Percentiles rank a stretch among this genome's conserved stretches.
Conservation (phyloP, 2,888 invertebrate species). For the Dryomyza anilis region DNA sequence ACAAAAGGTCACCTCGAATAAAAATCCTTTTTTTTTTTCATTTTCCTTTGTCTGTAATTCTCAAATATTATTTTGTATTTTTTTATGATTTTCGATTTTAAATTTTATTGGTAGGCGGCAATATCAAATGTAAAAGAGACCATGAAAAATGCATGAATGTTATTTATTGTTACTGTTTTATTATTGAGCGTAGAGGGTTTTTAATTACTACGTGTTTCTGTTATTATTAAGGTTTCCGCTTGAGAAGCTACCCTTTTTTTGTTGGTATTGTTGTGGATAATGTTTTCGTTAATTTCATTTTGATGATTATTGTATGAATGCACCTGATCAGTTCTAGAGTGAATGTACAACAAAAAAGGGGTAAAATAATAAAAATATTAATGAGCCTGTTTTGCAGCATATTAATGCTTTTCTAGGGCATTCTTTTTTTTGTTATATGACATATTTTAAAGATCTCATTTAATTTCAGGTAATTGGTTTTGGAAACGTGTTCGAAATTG, state of each 20-base stretch:
- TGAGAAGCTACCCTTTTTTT: constrained; percentile 21
- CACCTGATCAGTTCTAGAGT: constrained; percentile 4
- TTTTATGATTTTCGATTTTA: background rate
- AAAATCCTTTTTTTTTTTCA: background rate
- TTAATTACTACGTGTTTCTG: background rate
- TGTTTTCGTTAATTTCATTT: constrained; percentile 19
- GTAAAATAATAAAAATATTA: background rate
- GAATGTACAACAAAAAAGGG: background rate
- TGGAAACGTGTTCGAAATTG: too few relatives aligned
- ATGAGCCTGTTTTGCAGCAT: background rate
- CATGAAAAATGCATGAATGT: constrained; percentile 10
- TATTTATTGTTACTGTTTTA: constrained; percentile 8
- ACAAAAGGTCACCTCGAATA: too few relatives aligned
- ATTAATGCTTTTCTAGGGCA: too few relatives aligned
- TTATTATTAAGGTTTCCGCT: background rate
- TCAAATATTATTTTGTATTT: background rate
- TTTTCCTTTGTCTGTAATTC: background rate
- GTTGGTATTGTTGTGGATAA: too few relatives aligned
- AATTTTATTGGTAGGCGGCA: background rate
- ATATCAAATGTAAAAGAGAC: constrained; percentile 3
- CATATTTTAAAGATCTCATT: too few relatives aligned
- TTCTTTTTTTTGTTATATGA: too few relatives aligned
- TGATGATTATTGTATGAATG: constrained; percentile 7
- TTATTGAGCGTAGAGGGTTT: background rate
- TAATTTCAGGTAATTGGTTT: too few relatives aligned